Evolutionary conservation across 1,140 invertebrate species (phyloP).

Genomic region (Meloidogyne hapla): DNA sequence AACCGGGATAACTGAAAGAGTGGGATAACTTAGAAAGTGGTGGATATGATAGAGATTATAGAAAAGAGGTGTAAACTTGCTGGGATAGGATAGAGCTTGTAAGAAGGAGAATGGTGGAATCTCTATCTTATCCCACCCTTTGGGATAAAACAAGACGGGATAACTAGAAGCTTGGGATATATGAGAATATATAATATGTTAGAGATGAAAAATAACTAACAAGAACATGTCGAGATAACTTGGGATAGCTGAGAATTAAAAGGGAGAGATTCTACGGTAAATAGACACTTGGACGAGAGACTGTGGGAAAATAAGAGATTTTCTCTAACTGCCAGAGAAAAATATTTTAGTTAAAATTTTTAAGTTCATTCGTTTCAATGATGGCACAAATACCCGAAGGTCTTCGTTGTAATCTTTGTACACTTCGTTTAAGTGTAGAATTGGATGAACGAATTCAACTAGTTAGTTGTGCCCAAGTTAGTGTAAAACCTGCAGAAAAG

Average conservation of each 20-base stretch:
- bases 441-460: constrained; percentile 42
- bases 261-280: not conserved
- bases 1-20: too few species aligned
- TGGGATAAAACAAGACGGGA: too few species aligned
- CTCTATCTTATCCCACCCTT: not conserved
- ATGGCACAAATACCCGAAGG: constrained; percentile 34
- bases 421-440: constrained; percentile 47
- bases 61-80: too few species aligned
- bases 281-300: constrained; percentile 4
- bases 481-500: constrained; percentile 24
- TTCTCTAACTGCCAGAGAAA: not conserved
- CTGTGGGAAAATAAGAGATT: constrained; percentile 11
- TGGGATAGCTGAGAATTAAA: constrained; percentile 16
- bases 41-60: not conserved
- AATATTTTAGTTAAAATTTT: not conserved
- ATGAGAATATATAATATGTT: not conserved
- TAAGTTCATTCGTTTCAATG: constrained; percentile 16
- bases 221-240: not conserved
- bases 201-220: not conserved
- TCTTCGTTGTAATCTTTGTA: constrained; percentile 46
- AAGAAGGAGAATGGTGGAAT: not conserved
- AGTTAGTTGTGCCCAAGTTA: constrained; percentile 47
- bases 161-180: not conserved
- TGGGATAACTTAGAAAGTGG: not conserved
- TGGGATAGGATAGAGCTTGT: too few species aligned